Conservation (phyloP, 2,888 invertebrate species). For the Sthenelais limicola region DNA sequence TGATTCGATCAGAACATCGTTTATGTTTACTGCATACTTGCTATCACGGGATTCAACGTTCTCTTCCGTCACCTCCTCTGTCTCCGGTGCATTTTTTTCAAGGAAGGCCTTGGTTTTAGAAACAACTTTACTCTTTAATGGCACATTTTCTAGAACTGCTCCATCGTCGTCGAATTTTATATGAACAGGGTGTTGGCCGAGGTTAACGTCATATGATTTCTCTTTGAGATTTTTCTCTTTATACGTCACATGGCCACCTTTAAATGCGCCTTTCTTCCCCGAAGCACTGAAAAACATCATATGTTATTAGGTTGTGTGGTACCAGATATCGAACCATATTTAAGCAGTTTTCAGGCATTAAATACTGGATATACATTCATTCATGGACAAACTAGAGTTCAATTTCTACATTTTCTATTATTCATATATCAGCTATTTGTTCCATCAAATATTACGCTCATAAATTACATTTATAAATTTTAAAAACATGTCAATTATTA, state of each 20-base stretch:
- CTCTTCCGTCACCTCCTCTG: not conserved
- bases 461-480: too few species aligned
- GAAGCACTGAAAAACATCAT: not conserved
- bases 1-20: too few species aligned
- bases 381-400: too few species aligned
- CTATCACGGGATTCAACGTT: not conserved
- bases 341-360: too few species aligned
- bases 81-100: not conserved
- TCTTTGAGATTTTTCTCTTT: constrained; percentile 55
- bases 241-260: constrained; percentile 54
- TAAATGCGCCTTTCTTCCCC: not conserved
- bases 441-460: too few species aligned
- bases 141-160: constrained; percentile 12
- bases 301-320: too few species aligned
- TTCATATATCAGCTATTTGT: too few species aligned
- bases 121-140: constrained; percentile 52
- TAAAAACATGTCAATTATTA: too few species aligned
- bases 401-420: too few species aligned
- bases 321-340: too few species aligned
- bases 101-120: constrained; percentile 58
- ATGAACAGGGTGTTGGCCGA: constrained; percentile 55
- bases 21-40: too few species aligned
- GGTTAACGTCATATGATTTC: constrained; percentile 52
- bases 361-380: too few species aligned
- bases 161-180: constrained; percentile 62